These are phyloP conservation scores for Rhopalosiphum maidis DNA, from an alignment of 1,140 invertebrate species.

Conservation along the genomic window DNA sequence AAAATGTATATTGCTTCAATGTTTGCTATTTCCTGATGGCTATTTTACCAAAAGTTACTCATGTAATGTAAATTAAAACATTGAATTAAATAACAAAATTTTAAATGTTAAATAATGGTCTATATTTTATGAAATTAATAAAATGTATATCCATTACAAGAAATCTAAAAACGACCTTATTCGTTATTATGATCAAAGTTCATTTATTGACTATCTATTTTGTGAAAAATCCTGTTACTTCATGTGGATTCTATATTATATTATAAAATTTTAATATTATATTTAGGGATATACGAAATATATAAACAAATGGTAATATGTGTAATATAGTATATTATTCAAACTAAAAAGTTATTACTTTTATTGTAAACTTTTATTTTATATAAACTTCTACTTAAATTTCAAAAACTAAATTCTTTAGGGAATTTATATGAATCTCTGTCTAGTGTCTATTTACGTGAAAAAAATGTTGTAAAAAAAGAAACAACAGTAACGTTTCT, in stretches of 20 bases:
- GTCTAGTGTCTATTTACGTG: neutral
- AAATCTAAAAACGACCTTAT: neutral
- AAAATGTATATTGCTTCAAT: too few relatives aligned
- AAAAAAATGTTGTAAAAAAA: neutral
- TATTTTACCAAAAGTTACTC: too few relatives aligned
- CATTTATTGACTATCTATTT: neutral
- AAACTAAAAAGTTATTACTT: neutral
- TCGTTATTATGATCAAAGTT: neutral
- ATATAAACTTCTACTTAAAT: neutral
- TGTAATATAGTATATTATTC: neutral
- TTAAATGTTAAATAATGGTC: too few relatives aligned
- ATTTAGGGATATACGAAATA: neutral
- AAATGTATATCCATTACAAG: too few relatives aligned
- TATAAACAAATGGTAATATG: neutral
- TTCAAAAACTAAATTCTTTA: slow-evolving; percentile 11
- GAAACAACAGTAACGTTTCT: neutral
- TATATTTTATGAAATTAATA: too few relatives aligned
- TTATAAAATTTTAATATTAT: too few relatives aligned
- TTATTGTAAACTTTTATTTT: neutral
- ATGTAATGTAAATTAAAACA: too few relatives aligned
- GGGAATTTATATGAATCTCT: neutral
- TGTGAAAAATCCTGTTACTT: neutral
- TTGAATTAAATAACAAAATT: too few relatives aligned
- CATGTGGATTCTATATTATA: neutral
- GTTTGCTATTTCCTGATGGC: too few relatives aligned